A percentile compares a stretch with the other conserved stretches of the same genome.
Conservation (phyloP, 2,113 vertebrate species). For the Taurulus bubalis region DNA sequence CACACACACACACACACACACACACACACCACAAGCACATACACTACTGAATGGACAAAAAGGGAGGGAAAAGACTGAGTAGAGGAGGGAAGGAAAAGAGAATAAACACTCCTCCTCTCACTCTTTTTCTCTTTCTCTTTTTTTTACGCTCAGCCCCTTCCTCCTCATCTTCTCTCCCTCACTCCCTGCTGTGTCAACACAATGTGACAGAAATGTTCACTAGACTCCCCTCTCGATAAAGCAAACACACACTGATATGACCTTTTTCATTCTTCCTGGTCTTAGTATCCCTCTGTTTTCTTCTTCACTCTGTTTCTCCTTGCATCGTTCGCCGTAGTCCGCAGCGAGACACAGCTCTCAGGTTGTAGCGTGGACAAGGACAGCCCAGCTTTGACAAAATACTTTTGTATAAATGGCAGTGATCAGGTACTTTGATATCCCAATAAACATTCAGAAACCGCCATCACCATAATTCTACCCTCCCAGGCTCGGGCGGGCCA, state of each 20-base stretch:
- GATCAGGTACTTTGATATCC: background rate
- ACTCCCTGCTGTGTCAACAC: slow-evolving; percentile 64
- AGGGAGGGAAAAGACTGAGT: slow-evolving; percentile 75
- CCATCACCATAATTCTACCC: slow-evolving; percentile 8
- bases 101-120: slow-evolving; percentile 69
- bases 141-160: slow-evolving; percentile 17
- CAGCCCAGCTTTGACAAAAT: background rate
- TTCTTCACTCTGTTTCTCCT: slow-evolving; percentile 11
- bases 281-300: slow-evolving; percentile 10
- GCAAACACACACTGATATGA: slow-evolving; percentile 52
- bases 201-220: slow-evolving; percentile 69
- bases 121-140: slow-evolving; percentile 28
- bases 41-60: slow-evolving; percentile 64
- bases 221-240: slow-evolving; percentile 51
- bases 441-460: background rate
- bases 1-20: slow-evolving; percentile 23
- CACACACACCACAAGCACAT: slow-evolving; percentile 21
- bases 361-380: background rate
- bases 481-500: slow-evolving; percentile 1
- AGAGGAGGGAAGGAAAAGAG: slow-evolving; percentile 74
- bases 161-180: slow-evolving; percentile 22
- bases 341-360: background rate
- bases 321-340: slow-evolving; percentile 9
- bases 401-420: background rate
- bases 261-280: slow-evolving; percentile 46